Base-by-base conservation (phyloP, 2,797 vertebrate genomes). In the Gila robusta region DNA sequence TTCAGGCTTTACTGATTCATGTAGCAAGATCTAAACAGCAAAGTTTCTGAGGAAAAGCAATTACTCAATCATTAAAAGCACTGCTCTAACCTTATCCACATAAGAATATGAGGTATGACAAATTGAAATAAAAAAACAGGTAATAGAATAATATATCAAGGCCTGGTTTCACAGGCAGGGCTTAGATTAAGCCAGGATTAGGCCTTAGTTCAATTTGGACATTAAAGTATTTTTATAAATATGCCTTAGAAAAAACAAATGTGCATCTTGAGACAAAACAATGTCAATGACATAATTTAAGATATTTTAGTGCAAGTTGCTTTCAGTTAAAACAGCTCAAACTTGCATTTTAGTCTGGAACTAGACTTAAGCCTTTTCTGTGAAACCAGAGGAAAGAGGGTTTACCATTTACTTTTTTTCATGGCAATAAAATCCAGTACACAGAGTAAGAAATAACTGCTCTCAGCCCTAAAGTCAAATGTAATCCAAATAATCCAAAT, bases 1-100 rank as follows among this genome's bases (percentile, higher is more conserved):
- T 56, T 71, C 35, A 79, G 56, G 26, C 11, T 59, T 85, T 79
- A 16, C 64, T 70, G 5, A 28, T 14, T 64, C 21, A 12, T 59
- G 39, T 59, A 52, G 35, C 32, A 59, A 28, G 17, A 73, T 80
- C 26, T 67, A 35, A 69, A 32, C 26, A 14, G 76, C 35, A 37
- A 2, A 17, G 54, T 78, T 56, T 78, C 76, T 64, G 7, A 79
- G 17, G 37, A 44, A 79, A 79, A 64, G 35, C 49, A 79, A 41
- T 44, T 41, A 28, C n/a, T 44, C 41, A 80, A 52, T 23, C n/a
- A 67, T 5, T 80, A 80, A 80, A 66, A 67, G 62, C 14, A 19
- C 19, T 35, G 16, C 41, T 80, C 10, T 47, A 47, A 80, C 9
- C 19, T 23, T 80, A n/a, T 6, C 26, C 17, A 32, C 26, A 47